phyloP scores from a whole-genome alignment of 2,113 vertebrate genomes.

The Pungitius pungitius region DNA sequence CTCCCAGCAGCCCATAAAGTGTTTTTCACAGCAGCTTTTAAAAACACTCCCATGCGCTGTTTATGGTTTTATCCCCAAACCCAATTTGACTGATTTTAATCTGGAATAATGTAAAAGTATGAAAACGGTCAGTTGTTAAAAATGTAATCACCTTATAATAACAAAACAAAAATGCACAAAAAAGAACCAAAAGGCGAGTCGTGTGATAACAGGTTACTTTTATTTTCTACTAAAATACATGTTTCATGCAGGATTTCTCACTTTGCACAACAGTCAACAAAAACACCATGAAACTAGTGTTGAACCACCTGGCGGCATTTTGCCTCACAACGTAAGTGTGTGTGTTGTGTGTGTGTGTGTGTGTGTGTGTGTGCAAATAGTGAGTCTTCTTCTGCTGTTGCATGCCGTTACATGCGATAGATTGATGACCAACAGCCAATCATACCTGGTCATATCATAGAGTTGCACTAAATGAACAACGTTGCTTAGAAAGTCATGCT shows the following conservation, averaged over 20 bases:
- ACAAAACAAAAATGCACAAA: background rate
- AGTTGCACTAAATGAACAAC: background rate
- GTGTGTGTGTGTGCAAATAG: slow-evolving; percentile 28
- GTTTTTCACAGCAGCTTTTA: slow-evolving; percentile 8
- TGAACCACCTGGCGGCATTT: slow-evolving; percentile 15
- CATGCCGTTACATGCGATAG: slow-evolving; percentile 45
- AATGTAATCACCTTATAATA: background rate
- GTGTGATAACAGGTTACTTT: slow-evolving; percentile 60
- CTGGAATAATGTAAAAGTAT: background rate
- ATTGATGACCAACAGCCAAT: slow-evolving; percentile 28
- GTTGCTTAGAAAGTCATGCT: slow-evolving; percentile 1
- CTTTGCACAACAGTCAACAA: slow-evolving; percentile 67
- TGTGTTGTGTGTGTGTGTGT: slow-evolving; percentile 28
- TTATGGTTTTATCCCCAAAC: background rate
- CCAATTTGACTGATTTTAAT: background rate
- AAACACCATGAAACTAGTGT: slow-evolving; percentile 56
- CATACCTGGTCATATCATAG: slow-evolving; percentile 21
- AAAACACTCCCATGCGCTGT: background rate
- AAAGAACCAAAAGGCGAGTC: slow-evolving; percentile 1
- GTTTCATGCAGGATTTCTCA: slow-evolving; percentile 72
- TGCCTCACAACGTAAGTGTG: slow-evolving; percentile 35
- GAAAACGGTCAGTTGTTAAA: background rate
- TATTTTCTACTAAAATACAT: slow-evolving; percentile 76
- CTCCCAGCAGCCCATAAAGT: slow-evolving; percentile 7
- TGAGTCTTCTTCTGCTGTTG: slow-evolving; percentile 23